Base-by-base conservation (phyloP, 2,797 vertebrate species). In the Betta splendens region DNA sequence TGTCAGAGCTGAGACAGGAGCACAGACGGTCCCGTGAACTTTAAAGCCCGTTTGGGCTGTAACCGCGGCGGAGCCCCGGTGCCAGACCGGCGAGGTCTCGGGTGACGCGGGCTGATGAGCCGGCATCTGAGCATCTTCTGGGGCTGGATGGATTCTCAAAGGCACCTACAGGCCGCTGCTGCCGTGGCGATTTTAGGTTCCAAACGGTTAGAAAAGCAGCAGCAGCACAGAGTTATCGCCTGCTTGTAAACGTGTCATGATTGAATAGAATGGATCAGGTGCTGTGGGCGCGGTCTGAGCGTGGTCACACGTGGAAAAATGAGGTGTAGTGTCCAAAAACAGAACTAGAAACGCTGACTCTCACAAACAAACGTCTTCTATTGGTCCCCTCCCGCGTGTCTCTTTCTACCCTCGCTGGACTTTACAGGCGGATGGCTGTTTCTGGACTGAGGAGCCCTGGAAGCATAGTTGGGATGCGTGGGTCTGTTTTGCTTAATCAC, bases 361-460 rank as follows among this genome's bases (percentile, higher is more conserved):
- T 22, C 10, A 38, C 42, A 60, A 48, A 60, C 40, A 2, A 54
- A 79, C 62, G 33, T 63, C 63, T 73, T 69, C 42, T 69, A 77
- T 87, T 89, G 88, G 88, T 90, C 88, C 87, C 69, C 61, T 83
- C 56, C 66, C 69, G 70, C 64, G 55, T 68, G 36, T 70, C 25
- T 66, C 52, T 43, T 9, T 28, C 46, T 38, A 17, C 28, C n/a
- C 21, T 62, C 22, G 37, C 18, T 50, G 15, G 43, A 49, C 42
- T 28, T 46, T 20, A 68, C 15, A 39, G 46, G n/a, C n/a, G n/a
- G n/a, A n/a, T n/a, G n/a, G n/a, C n/a, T n/a, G n/a, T 32, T 38
- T 46, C 60, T 74, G 59, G 66, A 74, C 50, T 65, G 33, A 72
- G 65, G 75, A 70, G 59, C 49, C 35, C 63, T 79, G 80, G 84